phyloP scores from a whole-genome alignment of 2,113 vertebrate genomes.

The Accipiter virgatus region DNA sequence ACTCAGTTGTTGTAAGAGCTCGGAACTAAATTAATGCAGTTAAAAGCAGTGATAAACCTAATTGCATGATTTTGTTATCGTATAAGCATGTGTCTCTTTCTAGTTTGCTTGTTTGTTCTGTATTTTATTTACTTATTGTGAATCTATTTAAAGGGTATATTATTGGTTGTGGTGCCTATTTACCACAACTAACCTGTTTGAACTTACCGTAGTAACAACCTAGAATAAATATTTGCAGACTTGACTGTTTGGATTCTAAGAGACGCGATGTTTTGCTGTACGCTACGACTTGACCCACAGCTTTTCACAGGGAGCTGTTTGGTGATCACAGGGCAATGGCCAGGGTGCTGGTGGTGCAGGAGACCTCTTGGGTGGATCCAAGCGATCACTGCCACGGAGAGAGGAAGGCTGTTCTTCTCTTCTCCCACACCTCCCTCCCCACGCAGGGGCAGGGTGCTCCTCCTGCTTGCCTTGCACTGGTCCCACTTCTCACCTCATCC shows the following conservation, averaged over 20 bases:
- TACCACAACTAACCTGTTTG: not conserved
- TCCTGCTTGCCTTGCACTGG: not conserved
- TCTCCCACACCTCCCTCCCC: not conserved
- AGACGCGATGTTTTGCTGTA: not conserved
- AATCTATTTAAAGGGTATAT: not conserved
- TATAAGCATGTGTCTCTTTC: not conserved
- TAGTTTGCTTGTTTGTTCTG: not conserved
- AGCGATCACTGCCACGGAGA: rapidly evolving
- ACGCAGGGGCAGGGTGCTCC: rapidly evolving
- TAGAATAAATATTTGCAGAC: not conserved
- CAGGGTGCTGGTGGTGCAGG: not conserved
- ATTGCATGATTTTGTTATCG: not conserved
- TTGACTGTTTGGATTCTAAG: not conserved
- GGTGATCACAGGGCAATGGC: not conserved
- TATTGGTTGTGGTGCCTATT: not conserved
- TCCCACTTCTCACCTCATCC: not conserved
- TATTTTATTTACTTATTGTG: not conserved
- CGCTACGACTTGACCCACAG: not conserved
- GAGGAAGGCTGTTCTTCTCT: not conserved
- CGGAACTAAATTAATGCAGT: not conserved
- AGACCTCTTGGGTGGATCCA: not conserved
- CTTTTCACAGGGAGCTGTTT: not conserved
- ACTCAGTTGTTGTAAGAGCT: not conserved
- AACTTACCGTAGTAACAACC: not conserved
- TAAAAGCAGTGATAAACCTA: not conserved